Evolutionary conservation across 2,113 vertebrate genomes (phyloP).

Genomic region (Anas platyrhynchos): DNA sequence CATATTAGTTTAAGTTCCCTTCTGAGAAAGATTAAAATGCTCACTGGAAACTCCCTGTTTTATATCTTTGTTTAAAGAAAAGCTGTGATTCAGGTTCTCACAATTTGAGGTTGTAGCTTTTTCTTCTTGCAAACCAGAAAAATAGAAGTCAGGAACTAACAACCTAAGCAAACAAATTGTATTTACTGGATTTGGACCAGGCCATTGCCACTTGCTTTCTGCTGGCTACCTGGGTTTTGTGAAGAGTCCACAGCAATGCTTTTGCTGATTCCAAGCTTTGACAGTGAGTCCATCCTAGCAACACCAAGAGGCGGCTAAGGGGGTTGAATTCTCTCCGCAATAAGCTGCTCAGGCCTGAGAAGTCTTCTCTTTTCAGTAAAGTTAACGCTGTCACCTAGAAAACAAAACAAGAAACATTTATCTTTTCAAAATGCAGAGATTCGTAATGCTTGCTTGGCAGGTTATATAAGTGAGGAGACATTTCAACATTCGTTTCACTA

Average conservation of each 20-base stretch:
- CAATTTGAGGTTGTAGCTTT: background rate
- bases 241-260: constrained; percentile 84
- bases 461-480: background rate
- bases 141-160: background rate
- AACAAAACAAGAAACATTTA: background rate
- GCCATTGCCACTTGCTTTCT: background rate
- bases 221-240: constrained; percentile 83
- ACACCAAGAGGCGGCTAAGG: constrained; percentile 87
- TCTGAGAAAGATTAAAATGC: background rate
- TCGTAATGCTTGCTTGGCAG: background rate
- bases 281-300: constrained; percentile 94
- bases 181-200: background rate
- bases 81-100: background rate
- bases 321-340: constrained; percentile 88
- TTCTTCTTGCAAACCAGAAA: background rate
- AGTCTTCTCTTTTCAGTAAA: constrained; percentile 90
- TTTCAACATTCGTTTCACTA: background rate
- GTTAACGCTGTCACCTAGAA: constrained; percentile 90
- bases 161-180: background rate
- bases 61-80: background rate
- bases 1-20: background rate
- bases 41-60: background rate
- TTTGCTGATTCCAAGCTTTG: constrained; percentile 87
- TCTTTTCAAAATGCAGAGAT: background rate
- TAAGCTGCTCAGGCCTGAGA: constrained; percentile 79